A percentile compares a stretch with the other conserved stretches of the same genome.
These are phyloP conservation scores for Hydropsyche tenuis DNA, from an alignment of 1,140 invertebrate genomes.

Conservation along the genomic window DNA sequence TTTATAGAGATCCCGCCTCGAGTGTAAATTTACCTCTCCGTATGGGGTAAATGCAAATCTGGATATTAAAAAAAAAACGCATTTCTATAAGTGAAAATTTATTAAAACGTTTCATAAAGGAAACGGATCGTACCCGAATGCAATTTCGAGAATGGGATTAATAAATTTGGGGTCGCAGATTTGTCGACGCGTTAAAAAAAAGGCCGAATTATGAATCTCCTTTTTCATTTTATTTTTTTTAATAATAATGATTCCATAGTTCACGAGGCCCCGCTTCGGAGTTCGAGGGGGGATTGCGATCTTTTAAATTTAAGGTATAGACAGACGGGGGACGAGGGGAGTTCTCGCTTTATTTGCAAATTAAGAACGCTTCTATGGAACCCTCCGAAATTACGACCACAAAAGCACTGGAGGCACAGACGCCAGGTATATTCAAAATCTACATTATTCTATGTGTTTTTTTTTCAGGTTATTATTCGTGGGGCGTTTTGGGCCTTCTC, in stretches of 20 bases:
- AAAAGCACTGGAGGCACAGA: constrained; percentile 12
- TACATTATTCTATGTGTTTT: constrained; percentile 1
- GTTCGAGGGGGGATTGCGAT: background rate
- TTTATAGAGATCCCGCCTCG: too few species aligned
- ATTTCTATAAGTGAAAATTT: background rate
- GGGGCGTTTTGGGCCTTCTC: constrained; percentile 13
- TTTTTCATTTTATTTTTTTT: background rate
- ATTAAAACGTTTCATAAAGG: background rate
- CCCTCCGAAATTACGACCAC: constrained; percentile 4
- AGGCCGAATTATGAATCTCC: constrained; percentile 3
- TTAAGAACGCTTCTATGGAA: constrained; percentile 26
- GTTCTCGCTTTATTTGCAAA: constrained; percentile 32
- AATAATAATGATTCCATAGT: constrained; percentile 11
- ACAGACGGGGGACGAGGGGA: background rate
- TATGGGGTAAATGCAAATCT: too few species aligned
- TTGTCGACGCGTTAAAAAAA: background rate
- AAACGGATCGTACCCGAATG: background rate
- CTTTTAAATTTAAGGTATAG: constrained; percentile 7
- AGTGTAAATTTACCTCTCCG: too few species aligned
- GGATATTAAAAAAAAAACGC: too few species aligned
- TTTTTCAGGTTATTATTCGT: constrained; percentile 5
- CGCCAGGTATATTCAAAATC: constrained; percentile 11
- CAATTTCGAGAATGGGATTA: background rate
- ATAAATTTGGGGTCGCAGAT: background rate
- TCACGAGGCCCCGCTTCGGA: background rate